Evolutionary conservation across 2,888 invertebrate species (phyloP), one percentile per base, ranked within the genome.

Genomic region (Ichneumon xanthorius): DNA sequence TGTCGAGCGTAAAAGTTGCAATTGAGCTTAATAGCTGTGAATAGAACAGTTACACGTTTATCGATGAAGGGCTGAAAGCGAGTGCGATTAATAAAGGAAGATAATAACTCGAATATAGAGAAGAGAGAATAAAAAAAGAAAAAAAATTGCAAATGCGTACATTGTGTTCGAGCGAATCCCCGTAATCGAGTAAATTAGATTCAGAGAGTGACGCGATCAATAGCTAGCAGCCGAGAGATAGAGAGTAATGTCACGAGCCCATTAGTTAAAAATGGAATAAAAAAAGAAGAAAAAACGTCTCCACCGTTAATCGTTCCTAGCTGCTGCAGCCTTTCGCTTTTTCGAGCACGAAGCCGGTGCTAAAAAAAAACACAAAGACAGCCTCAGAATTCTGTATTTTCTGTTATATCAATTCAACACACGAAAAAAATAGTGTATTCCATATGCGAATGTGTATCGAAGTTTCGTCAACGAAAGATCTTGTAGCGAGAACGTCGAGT

Each of bases 21-120:
- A 83, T 67, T 77, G 83, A 83, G 86, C 86, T 86, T 86, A 16
- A 80, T 86, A 86, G 83, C 72, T 86, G 83, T 86, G 70, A 22
- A 83, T 86, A 86, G 86, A 65, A 83, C 85, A 77, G 61, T 85
- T 73, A 80, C 83, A 80, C 83, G 53, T 77, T 75, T 83, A 80
- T 77, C 61, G 58, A 80, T 61, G 63, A 67, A 61, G 37, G 33
- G 73, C 82, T 70, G 86, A 80, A 53, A 63, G 53, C 45, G 37
- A 77, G 63, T 26, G 63, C 72, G 76, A 77, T 80, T 65, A 78
- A 80, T 78, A 83, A 83, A 50, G 9, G 22, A 76, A 19, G 19
- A 65, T 50, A 65, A 40, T 45, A 37, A 65, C 40, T 9, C 77
- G 75, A 68, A 22, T 22, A 45, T 61, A 80, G 67, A 82, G 65